Evolutionary conservation across 1,140 invertebrate genomes (phyloP), one percentile per base, ranked within the genome.

Genomic region (Dermatophagoides farinae): DNA sequence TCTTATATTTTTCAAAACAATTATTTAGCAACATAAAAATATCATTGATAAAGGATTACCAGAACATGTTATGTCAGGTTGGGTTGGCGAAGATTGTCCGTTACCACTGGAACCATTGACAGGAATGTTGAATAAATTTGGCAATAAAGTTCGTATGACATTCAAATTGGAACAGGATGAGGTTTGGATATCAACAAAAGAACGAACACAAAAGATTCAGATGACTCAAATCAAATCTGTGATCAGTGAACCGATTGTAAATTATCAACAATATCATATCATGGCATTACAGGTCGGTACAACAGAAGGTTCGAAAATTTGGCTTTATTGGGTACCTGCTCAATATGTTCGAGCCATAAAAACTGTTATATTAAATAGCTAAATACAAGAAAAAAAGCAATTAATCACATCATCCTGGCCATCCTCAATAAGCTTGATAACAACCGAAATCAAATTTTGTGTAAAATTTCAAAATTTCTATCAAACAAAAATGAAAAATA

Each of bases 121-220:
- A 68, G 88, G 88, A 57, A 92, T 93, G 88, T 73, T 90, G 62
- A 91, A 91, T 71, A 88, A 89, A 71, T 79, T 80, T 66, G 88
- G 88, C n/a, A 84, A 85, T 1, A 92, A 92, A 79, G 86, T 92
- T 51, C 76, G 88, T 68, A 75, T 93, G 58, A 92, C 88, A 44
- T 92, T 93, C 70, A 93, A 92, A 77, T 75, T 91, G 65, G 88
- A 92, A 72, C 76, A 81, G 61, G 88, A 92, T 72, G 86, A 93
- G 71, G 72, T 93, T 9, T 93, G 89, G 89, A 81, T 92, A 55
- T 87, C 88, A 46, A 92, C 88, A 18, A 92, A 90, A 76, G 88
- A 93, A 74, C 76, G 88, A 66, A 93, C 89, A 65, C 86, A 92
- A 67, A 93, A 92, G 75, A 78, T 93, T 68, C 79, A 83, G 62